Conservation (phyloP, 1,140 invertebrate genomes). For the Diorhabda elongata region DNA sequence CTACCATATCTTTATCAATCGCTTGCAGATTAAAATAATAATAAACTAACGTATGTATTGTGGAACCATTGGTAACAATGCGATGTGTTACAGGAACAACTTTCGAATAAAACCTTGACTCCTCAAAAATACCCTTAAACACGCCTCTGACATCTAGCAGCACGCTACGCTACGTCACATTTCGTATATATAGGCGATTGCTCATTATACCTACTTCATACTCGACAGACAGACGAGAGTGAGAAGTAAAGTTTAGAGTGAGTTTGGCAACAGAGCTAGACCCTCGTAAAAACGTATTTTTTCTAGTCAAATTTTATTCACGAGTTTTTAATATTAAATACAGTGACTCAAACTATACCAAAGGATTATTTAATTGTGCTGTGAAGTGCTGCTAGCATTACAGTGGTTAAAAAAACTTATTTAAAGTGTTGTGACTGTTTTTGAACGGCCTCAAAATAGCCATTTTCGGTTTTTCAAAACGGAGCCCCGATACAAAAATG, state of each 20-base stretch:
- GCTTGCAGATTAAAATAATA: too few relatives aligned
- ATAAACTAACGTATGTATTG: too few relatives aligned
- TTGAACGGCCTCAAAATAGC: conserved; percentile 42
- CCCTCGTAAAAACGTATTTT: conserved; percentile 22
- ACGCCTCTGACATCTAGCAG: conserved; percentile 18
- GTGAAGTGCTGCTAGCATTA: conserved; percentile 22
- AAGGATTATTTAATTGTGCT: conserved; percentile 24
- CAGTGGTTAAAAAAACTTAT: conserved; percentile 9
- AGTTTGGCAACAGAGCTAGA: conserved; percentile 31
- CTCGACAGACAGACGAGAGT: conserved; percentile 4
- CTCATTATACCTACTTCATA: conserved; percentile 17
- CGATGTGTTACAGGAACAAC: neutral
- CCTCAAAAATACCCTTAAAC: neutral
- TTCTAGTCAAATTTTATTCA: conserved; percentile 22
- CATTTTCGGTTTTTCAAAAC: conserved; percentile 43
- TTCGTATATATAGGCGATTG: conserved; percentile 21
- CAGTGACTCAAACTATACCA: conserved; percentile 18
- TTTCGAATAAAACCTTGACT: conserved; percentile 15
- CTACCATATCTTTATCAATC: too few relatives aligned
- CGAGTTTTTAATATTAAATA: conserved; percentile 1
- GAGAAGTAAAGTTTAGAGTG: conserved; percentile 17
- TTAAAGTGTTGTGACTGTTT: conserved; percentile 8
- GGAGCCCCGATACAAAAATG: conserved; percentile 53
- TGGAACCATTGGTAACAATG: neutral
- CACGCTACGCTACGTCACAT: conserved; percentile 17